A percentile compares a stretch with the other conserved stretches of the same genome.
These are phyloP conservation scores for Cyphomyrus discorhynchus DNA, from an alignment of 2,113 vertebrate genomes.

Conservation along the genomic window DNA sequence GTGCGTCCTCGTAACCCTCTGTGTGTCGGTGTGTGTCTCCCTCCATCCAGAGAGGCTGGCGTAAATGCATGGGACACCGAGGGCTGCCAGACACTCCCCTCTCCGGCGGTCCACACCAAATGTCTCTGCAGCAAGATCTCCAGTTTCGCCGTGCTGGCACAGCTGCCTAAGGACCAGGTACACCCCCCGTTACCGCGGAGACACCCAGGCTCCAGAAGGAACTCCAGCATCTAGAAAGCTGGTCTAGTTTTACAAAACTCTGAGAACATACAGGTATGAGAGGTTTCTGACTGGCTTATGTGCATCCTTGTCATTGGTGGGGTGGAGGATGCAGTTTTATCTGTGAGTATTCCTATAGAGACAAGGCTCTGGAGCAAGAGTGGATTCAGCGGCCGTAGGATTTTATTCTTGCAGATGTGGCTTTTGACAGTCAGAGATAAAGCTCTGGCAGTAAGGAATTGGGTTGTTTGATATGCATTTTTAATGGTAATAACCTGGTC, in stretches of 20 bases:
- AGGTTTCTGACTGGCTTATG: neutral
- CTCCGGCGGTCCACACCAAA: conserved; percentile 84
- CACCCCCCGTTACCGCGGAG: conserved; percentile 30
- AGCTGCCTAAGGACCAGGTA: conserved; percentile 91
- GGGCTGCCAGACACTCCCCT: conserved; percentile 90
- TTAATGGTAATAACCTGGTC: neutral
- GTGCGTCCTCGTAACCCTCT: conserved; percentile 32
- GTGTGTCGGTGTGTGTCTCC: conserved; percentile 15
- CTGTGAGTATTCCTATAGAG: neutral
- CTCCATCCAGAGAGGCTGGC: conserved; percentile 78
- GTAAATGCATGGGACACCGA: conserved; percentile 90
- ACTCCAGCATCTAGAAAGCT: neutral
- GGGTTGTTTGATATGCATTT: neutral
- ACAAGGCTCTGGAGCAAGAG: neutral
- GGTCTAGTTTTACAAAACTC: neutral
- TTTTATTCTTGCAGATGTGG: neutral
- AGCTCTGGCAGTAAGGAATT: neutral
- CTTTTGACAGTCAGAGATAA: neutral
- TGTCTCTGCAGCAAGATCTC: conserved; percentile 92
- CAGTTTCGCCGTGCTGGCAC: conserved; percentile 88
- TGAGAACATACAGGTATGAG: neutral
- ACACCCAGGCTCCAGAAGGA: neutral
- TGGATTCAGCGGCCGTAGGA: neutral
- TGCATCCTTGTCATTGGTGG: neutral
- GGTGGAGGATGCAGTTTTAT: neutral